These are phyloP conservation scores for Siniperca obscura DNA, from an alignment of 2,797 vertebrate genomes.

Conservation along the genomic window DNA sequence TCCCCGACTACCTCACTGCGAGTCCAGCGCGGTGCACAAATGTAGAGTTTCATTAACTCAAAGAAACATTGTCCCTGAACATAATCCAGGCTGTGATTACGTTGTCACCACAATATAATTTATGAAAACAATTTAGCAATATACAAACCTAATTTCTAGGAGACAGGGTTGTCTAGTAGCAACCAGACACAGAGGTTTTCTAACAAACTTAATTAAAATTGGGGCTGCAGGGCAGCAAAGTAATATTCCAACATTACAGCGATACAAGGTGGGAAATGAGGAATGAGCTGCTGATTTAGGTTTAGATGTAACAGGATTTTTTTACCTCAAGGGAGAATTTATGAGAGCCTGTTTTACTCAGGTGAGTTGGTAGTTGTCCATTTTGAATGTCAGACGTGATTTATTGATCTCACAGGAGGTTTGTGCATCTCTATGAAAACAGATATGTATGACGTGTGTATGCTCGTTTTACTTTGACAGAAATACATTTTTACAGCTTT, in stretches of 20 bases:
- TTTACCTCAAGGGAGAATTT: conserved; percentile 18
- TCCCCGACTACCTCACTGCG: too few species aligned
- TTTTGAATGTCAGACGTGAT: background rate
- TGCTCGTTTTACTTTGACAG: background rate
- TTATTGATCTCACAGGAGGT: background rate
- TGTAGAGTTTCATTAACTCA: too few species aligned
- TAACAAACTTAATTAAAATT: conserved; percentile 23
- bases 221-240: conserved; percentile 22
- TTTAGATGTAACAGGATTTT: conserved; percentile 3
- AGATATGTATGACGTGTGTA: background rate
- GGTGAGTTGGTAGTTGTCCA: background rate
- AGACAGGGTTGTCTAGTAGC: too few species aligned
- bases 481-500: background rate
- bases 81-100: too few species aligned
- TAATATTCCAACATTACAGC: conserved; percentile 18
- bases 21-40: too few species aligned
- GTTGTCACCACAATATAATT: too few species aligned
- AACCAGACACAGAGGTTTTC: background rate
- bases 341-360: background rate
- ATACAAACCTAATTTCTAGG: too few species aligned
- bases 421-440: background rate
- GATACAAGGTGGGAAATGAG: conserved; percentile 7
- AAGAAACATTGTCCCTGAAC: too few species aligned
- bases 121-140: too few species aligned
- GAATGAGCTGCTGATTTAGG: conserved; percentile 1